These are phyloP conservation scores for Plebejus melissa DNA, from an alignment of 2,888 invertebrate species.

Conservation along the genomic window DNA sequence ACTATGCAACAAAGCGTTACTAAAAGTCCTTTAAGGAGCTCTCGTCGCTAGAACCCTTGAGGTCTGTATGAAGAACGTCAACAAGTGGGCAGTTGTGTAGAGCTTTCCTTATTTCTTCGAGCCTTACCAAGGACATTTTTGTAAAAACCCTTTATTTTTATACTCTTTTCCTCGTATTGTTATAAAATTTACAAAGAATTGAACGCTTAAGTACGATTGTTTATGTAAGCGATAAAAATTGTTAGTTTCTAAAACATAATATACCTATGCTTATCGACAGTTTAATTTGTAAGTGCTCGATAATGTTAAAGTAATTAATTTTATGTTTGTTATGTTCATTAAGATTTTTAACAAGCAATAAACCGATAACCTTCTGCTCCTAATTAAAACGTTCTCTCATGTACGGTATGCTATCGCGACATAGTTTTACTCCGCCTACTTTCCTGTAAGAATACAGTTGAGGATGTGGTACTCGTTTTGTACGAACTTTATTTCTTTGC, in stretches of 20 bases:
- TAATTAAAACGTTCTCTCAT: slow-evolving; percentile 3
- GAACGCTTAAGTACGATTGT: background rate
- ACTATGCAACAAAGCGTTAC: slow-evolving; percentile 43
- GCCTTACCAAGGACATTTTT: slow-evolving; percentile 27
- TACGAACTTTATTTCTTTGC: too few relatives aligned
- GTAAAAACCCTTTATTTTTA: slow-evolving; percentile 24
- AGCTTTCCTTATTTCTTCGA: slow-evolving; percentile 37
- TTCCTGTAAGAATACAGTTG: background rate
- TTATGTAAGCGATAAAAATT: background rate
- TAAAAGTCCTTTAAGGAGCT: slow-evolving; percentile 58
- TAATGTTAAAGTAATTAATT: slow-evolving; percentile 5
- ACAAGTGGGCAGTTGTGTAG: slow-evolving; percentile 67
- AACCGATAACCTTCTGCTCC: slow-evolving; percentile 1
- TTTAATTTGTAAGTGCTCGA: slow-evolving; percentile 18
- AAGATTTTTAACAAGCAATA: slow-evolving; percentile 24
- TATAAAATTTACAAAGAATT: slow-evolving; percentile 11
- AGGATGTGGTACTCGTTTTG: background rate
- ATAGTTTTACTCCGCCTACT: background rate
- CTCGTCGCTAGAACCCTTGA: slow-evolving; percentile 62
- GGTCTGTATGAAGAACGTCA: slow-evolving; percentile 51
- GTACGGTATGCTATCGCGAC: background rate
- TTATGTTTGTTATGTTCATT: slow-evolving; percentile 19
- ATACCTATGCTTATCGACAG: background rate
- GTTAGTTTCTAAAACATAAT: slow-evolving; percentile 6
- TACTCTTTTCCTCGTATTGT: slow-evolving; percentile 20